Conservation (phyloP, 2,113 vertebrate genomes). For the Lamprotornis superbus region DNA sequence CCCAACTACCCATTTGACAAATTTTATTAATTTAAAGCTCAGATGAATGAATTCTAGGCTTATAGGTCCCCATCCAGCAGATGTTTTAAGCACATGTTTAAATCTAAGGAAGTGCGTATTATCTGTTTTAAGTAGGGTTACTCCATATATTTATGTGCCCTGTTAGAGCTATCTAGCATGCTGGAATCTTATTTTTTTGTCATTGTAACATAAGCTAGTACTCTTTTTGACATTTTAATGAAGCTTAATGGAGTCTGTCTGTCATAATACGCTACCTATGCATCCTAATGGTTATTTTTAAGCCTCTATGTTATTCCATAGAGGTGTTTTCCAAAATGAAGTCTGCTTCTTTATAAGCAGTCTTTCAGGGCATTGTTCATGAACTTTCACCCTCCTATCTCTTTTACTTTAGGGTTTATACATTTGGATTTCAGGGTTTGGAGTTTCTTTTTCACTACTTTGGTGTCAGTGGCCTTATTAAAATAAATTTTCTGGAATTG, state of each 20-base stretch:
- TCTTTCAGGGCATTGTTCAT: neutral
- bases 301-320: neutral
- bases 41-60: neutral
- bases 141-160: neutral
- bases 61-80: neutral
- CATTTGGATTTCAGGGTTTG: neutral
- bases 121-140: neutral
- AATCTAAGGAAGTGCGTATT: neutral
- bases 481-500: neutral
- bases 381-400: neutral
- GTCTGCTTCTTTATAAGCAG: neutral
- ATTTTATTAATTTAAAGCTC: neutral
- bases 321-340: neutral
- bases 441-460: neutral
- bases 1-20: neutral
- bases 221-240: neutral
- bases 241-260: neutral
- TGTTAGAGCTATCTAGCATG: neutral
- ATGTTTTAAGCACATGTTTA: neutral
- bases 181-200: neutral
- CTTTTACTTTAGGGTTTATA: neutral
- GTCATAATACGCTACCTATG: neutral
- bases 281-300: neutral
- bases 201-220: neutral
- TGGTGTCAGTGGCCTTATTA: neutral